These are phyloP conservation scores for Neodiprion pinetum DNA, from an alignment of 1,140 invertebrate species.

Conservation along the genomic window DNA sequence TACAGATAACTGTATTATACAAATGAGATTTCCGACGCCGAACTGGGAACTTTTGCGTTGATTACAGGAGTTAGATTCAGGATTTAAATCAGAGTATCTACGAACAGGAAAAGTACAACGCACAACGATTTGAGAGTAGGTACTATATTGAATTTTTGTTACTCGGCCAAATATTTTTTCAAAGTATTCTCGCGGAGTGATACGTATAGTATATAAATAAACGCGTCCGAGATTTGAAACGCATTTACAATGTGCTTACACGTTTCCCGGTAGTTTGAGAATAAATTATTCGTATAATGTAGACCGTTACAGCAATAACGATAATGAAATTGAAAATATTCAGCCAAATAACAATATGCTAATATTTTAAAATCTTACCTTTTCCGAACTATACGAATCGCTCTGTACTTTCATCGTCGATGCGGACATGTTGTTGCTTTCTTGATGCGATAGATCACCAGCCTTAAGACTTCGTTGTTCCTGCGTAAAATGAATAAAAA, in stretches of 20 bases:
- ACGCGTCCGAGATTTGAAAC: not conserved
- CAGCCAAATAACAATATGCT: not conserved
- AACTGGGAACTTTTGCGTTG: no score
- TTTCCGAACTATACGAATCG: conserved; percentile 84
- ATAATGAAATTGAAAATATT: not conserved
- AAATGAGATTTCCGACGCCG: no score
- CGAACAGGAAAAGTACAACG: no score
- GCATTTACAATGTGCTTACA: not conserved
- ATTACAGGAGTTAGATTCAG: no score
- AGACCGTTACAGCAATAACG: not conserved
- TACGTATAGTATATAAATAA: conserved; percentile 4
- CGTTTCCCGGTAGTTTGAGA: not conserved
- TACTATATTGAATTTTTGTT: no score
- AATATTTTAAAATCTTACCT: conserved; percentile 53
- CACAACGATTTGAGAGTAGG: no score
- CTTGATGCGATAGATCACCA: conserved; percentile 83
- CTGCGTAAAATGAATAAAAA: conserved; percentile 57
- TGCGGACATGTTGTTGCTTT: conserved; percentile 80
- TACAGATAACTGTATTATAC: no score
- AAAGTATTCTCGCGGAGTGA: not conserved
- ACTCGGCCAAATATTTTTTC: not conserved
- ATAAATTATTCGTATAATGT: not conserved
- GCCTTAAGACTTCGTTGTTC: conserved; percentile 81
- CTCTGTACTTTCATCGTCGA: conserved; percentile 83
- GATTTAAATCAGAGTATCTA: no score